phyloP scores from a whole-genome alignment of 2,113 vertebrate genomes.

The Anhinga rufa region DNA sequence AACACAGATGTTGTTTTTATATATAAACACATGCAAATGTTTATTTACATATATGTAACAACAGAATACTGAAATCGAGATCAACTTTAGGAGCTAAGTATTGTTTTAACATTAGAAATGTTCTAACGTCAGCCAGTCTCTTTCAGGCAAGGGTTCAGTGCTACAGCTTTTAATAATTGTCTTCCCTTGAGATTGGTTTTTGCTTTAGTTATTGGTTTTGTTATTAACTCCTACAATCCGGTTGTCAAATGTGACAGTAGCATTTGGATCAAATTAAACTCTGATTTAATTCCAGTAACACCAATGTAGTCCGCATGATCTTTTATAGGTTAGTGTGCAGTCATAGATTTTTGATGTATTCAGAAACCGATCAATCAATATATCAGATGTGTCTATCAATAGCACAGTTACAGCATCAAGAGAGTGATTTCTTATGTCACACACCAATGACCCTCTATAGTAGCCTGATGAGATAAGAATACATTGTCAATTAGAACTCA shows the following conservation, averaged over 20 bases:
- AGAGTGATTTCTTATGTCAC: not conserved
- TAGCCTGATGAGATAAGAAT: not conserved
- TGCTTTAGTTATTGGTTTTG: not conserved
- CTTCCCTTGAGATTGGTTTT: not conserved
- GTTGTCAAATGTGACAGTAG: not conserved
- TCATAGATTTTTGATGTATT: not conserved
- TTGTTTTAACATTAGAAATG: not conserved
- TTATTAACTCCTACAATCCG: not conserved
- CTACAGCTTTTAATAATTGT: not conserved
- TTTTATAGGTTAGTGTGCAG: not conserved
- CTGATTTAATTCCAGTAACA: not conserved
- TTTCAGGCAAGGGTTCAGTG: not conserved
- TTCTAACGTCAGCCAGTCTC: not conserved
- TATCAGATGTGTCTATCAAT: not conserved
- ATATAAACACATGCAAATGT: not conserved
- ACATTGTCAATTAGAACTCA: conserved; percentile 1
- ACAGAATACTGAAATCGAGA: not conserved
- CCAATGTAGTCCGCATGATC: not conserved
- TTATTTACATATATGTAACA: not conserved
- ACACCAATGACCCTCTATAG: not conserved
- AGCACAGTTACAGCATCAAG: not conserved
- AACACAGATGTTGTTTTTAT: not conserved
- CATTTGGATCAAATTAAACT: not conserved
- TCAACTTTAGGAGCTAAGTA: not conserved
- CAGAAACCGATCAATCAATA: not conserved